Percentiles rank a stretch among this genome's conserved stretches.
phyloP scores from a whole-genome alignment of 2,113 vertebrate species.

The Entomyzon cyanotis region DNA sequence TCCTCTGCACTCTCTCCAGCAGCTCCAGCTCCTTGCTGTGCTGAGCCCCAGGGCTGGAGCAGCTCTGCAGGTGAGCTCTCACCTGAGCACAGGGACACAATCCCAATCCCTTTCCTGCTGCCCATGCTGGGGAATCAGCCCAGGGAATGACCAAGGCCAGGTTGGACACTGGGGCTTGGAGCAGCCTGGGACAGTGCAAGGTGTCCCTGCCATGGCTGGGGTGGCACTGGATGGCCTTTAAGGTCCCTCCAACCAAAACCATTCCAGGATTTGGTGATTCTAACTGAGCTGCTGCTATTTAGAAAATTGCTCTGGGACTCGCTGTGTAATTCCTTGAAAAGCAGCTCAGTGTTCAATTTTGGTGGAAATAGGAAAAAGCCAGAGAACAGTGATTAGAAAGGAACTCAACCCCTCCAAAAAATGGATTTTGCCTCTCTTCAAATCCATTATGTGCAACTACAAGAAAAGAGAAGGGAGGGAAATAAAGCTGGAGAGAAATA shows the following conservation, averaged over 20 bases:
- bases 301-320: neutral
- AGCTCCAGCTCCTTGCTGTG: too few relatives aligned
- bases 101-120: neutral
- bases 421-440: neutral
- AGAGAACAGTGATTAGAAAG: neutral
- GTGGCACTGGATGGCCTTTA: fast-evolving
- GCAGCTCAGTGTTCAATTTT: neutral
- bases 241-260: neutral
- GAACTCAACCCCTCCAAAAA: neutral
- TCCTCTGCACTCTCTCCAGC: too few relatives aligned
- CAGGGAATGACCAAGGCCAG: neutral
- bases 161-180: too few relatives aligned
- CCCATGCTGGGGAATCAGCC: too few relatives aligned
- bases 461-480: neutral
- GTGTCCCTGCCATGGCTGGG: neutral
- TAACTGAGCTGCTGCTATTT: neutral
- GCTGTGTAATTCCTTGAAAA: neutral
- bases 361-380: neutral
- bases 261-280: neutral
- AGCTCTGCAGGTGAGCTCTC: too few relatives aligned
- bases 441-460: neutral
- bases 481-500: neutral
- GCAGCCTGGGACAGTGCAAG: neutral
- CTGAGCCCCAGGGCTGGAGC: too few relatives aligned
- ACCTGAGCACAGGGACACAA: too few relatives aligned